These are phyloP conservation scores for Drosophila busckii DNA, from an alignment of 1,140 invertebrate genomes.

Conservation along the genomic window DNA sequence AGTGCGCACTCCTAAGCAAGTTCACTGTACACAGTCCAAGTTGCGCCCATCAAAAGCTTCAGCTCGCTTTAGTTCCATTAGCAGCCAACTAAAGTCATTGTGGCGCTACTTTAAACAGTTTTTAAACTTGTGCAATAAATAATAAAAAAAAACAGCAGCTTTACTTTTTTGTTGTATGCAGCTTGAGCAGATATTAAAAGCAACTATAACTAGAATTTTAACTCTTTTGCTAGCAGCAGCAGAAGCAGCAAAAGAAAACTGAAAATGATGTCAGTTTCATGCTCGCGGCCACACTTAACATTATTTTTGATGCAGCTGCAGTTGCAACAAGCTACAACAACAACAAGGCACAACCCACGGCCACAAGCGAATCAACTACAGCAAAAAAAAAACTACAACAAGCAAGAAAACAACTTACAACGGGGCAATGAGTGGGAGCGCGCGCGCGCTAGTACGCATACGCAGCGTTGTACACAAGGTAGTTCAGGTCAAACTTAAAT, in stretches of 20 bases:
- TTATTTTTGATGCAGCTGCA: constrained; percentile 65
- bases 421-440: constrained; percentile 1
- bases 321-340: constrained; percentile 24
- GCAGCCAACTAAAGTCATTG: no score
- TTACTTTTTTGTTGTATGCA: no score
- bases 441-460: constrained; percentile 44
- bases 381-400: constrained; percentile 6
- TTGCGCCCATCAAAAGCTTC: no score
- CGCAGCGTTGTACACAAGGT: constrained; percentile 46
- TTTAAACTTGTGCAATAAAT: no score
- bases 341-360: constrained; percentile 14
- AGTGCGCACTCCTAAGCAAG: no score
- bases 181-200: no score
- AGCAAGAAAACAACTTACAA: constrained; percentile 7
- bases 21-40: no score
- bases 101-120: no score
- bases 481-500: constrained; percentile 62
- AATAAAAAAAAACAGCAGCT: no score
- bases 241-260: constrained; percentile 27
- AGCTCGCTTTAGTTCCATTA: no score
- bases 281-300: constrained; percentile 74
- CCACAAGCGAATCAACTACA: constrained; percentile 10
- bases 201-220: not conserved
- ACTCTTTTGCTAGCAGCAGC: no score
- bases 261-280: constrained; percentile 72